Conservation (phyloP, 2,113 vertebrate genomes). For the Tamias sibiricus region DNA sequence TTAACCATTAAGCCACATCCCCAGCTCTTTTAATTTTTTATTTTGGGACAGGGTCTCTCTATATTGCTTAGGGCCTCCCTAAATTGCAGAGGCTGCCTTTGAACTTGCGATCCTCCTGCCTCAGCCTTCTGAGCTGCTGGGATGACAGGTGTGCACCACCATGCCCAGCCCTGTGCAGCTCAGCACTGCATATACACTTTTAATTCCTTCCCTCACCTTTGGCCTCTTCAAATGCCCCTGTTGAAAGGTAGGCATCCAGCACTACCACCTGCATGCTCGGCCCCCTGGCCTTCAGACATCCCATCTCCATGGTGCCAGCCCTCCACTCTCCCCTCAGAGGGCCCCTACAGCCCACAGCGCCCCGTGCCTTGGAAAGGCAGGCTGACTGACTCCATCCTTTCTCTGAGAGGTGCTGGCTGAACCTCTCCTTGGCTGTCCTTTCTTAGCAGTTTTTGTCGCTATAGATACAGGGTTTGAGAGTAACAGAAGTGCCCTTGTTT, state of each 20-base stretch:
- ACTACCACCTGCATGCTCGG: rapidly evolving
- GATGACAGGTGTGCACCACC: too few relatives aligned
- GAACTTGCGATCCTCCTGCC: too few relatives aligned
- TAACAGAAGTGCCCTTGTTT: neutral
- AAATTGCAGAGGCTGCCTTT: too few relatives aligned
- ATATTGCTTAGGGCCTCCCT: too few relatives aligned
- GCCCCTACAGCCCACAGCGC: neutral
- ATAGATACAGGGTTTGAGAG: neutral
- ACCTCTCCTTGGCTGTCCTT: neutral
- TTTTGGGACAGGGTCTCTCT: too few relatives aligned
- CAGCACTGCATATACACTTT: too few relatives aligned
- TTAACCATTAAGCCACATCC: too few relatives aligned
- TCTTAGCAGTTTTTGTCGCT: neutral
- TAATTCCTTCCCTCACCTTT: neutral
- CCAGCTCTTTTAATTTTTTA: too few relatives aligned
- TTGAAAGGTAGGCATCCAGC: neutral
- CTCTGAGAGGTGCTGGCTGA: neutral
- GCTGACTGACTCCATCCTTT: neutral
- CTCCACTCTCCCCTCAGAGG: neutral
- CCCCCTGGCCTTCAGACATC: neutral
- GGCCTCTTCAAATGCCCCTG: neutral
- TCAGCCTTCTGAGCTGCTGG: too few relatives aligned
- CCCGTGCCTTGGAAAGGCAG: neutral
- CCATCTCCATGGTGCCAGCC: neutral
- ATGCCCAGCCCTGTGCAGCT: neutral